Percentiles rank a stretch among this genome's conserved stretches.
These are phyloP conservation scores for Bellardia bayeri DNA, from an alignment of 2,888 invertebrate species.

Conservation along the genomic window DNA sequence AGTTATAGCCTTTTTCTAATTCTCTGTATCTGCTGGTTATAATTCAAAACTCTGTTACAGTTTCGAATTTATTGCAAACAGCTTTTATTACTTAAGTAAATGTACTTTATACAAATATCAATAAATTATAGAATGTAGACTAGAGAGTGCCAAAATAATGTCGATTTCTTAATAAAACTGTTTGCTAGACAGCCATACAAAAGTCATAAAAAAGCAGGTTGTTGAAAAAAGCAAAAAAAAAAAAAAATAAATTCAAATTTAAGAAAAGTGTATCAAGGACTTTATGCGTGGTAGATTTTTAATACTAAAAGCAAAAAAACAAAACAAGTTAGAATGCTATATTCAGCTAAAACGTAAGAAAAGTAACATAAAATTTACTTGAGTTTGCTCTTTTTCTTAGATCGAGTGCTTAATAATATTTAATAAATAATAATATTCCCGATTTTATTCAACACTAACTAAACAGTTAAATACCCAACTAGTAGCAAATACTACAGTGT, in stretches of 20 bases:
- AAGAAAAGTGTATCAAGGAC: conserved; percentile 7
- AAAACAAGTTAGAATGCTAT: neutral
- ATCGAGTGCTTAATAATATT: too few relatives aligned
- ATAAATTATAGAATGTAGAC: conserved; percentile 5
- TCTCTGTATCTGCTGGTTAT: neutral
- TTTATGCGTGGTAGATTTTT: neutral
- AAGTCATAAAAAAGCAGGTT: too few relatives aligned
- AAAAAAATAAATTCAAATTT: neutral
- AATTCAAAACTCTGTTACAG: conserved; percentile 24
- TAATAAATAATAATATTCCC: too few relatives aligned
- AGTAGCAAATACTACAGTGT: too few relatives aligned
- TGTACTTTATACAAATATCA: neutral
- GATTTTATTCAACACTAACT: too few relatives aligned
- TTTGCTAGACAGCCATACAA: neutral
- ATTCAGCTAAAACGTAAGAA: neutral
- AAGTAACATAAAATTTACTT: too few relatives aligned
- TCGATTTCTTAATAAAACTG: neutral
- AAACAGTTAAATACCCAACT: too few relatives aligned
- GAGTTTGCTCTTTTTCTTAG: too few relatives aligned
- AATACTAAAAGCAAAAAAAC: neutral
- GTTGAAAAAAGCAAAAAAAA: neutral
- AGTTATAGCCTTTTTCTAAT: too few relatives aligned
- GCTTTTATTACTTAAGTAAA: neutral
- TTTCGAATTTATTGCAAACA: neutral
- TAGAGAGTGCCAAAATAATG: neutral